Evolutionary conservation across 2,113 vertebrate genomes (phyloP).

Genomic region (Callocephalon fimbriatum): DNA sequence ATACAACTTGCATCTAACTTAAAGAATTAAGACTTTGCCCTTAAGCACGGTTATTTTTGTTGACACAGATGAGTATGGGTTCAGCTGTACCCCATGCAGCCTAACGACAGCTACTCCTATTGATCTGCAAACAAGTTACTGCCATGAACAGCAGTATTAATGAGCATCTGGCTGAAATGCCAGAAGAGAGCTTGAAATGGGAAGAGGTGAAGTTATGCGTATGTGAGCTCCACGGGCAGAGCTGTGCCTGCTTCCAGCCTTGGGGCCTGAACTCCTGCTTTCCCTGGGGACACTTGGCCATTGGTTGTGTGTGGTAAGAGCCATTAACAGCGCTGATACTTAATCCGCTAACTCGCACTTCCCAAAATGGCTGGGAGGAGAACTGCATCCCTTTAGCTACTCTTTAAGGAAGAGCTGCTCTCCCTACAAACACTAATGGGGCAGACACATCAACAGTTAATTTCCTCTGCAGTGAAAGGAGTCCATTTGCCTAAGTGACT

Average conservation of each 20-base stretch:
- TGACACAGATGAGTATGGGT: background rate
- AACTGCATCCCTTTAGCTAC: background rate
- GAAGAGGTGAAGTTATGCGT: background rate
- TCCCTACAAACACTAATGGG: background rate
- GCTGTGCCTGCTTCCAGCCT: background rate
- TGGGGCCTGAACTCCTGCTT: background rate
- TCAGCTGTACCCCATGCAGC: background rate
- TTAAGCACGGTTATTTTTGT: background rate
- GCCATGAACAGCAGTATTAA: background rate
- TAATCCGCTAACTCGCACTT: background rate
- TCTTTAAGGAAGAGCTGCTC: background rate
- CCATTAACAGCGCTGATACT: background rate
- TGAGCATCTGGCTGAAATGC: background rate
- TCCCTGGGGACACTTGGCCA: background rate
- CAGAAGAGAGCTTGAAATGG: background rate
- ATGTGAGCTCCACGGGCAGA: background rate
- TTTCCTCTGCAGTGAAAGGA: background rate
- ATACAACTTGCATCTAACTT: background rate
- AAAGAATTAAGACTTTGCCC: background rate
- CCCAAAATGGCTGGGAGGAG: background rate
- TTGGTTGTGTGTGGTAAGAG: background rate
- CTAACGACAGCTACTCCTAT: rapidly evolving
- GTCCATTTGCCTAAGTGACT: background rate
- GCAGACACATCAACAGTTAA: background rate
- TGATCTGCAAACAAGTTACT: background rate